Percentiles rank a stretch among this genome's conserved stretches.
Conservation (phyloP, 2,113 vertebrate species). For the Chrysochloris asiatica region DNA sequence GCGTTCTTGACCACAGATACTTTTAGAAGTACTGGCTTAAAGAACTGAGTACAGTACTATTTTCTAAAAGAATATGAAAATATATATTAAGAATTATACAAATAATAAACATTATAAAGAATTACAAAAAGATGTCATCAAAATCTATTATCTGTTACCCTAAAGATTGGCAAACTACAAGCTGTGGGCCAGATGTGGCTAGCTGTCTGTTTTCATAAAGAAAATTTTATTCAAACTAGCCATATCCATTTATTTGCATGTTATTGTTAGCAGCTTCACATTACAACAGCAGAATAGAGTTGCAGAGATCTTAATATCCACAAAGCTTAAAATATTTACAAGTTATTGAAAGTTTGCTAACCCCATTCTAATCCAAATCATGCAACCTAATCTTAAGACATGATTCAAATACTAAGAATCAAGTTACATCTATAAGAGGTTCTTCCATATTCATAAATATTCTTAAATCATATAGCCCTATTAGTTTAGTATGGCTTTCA, state of each 20-base stretch:
- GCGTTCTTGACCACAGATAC: neutral
- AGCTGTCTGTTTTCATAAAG: too few relatives aligned
- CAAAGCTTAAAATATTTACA: constrained; percentile 26
- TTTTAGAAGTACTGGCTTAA: neutral
- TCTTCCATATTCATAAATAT: neutral
- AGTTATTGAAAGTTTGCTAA: constrained; percentile 1
- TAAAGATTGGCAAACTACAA: too few relatives aligned
- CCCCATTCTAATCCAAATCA: neutral
- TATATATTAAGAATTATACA: neutral
- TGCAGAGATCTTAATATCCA: neutral
- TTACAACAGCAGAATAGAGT: neutral
- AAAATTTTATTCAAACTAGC: neutral
- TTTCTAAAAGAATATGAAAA: constrained; percentile 37
- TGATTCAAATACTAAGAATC: constrained; percentile 31
- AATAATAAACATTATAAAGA: too few relatives aligned
- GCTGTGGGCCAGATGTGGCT: too few relatives aligned
- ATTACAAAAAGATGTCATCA: too few relatives aligned
- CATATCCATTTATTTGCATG: neutral
- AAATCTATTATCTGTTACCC: too few relatives aligned
- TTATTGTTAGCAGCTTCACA: neutral
- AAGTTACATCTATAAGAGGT: neutral
- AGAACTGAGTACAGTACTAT: neutral
- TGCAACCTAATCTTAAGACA: neutral
- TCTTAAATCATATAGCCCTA: neutral
- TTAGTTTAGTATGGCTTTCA: constrained; percentile 21